Evolutionary conservation across 1,140 invertebrate species (phyloP), one percentile per base, ranked within the genome.

Genomic region (Macrobrachium nipponense): DNA sequence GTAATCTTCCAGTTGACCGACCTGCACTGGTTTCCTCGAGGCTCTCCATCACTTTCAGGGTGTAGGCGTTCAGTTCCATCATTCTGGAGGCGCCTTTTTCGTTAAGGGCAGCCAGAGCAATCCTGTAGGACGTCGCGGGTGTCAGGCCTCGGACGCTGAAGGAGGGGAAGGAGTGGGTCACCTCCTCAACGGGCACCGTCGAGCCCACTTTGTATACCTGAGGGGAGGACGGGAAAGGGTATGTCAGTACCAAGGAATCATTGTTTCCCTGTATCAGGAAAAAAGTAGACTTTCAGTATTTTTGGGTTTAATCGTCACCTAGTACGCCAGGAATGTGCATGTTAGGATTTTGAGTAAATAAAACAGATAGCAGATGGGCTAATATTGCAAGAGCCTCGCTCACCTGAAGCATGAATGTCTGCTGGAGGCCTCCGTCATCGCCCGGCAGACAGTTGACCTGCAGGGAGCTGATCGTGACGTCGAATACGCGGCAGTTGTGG

Each of bases 341-440:
- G 27, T 36, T 36, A 4, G 27, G 27, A 36, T 36, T 36, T 4
- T 4, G 51, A 12, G 51, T 5, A 8, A 8, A 51, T 10, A 12
- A 51, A 51, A 51, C 51, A 51, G 51, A 12, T 12, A 51, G 44
- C 5, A 51, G 44, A 51, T 10, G 44, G 44, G 5, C 10, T n/a
- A 36, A 36, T 36, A 4, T 1, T 36, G 27, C 1, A 36, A 36
- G 27, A 36, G 1, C 1, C 27, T 36, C 27, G 4, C 27, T 12
- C 12, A 51, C 72, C 72, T 77, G 72, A n/a, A 84, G 64, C 6
- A 84, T 61, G 59, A 97, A 97, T 70, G 94, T 93, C 90, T 97
- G 96, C 59, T 93, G 92, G 18, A 97, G 92, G 0, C 96, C 96
- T 8, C 96, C 96, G 88, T 97, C 96, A 91, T 96, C 97, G 18